Evolutionary conservation across 2,888 invertebrate genomes (phyloP), one percentile per base, ranked within the genome.

Genomic region (Deilephila porcellus): DNA sequence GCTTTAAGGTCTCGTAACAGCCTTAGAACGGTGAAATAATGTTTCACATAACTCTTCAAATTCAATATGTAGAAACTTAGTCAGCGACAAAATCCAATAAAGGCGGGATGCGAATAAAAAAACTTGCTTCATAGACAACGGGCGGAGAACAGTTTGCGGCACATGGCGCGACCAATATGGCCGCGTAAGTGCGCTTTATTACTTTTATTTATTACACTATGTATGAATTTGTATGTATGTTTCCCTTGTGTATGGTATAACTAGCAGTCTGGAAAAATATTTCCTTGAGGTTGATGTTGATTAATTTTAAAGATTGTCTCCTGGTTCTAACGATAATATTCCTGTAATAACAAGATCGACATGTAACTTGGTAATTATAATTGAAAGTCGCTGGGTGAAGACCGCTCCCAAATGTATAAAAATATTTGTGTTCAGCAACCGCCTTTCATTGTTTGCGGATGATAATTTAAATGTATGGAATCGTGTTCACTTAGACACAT

Each of bases 41-140:
- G 67, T 67, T 67, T 67, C 67, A 67, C 67, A 67, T 67, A 67
- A 52, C 67, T 67, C 67, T 67, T 52, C 67, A 67, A 67, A 52
- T 67, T 52, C 67, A 67, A 67, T 67, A 67, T 67, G 67, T 67
- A 67, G 67, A 67, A 67, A 67, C 67, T 67, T 67, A 67, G 67
- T 67, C 67, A 67, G 67, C 67, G 67, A 67, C 75, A 75, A 73
- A 81, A 81, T 80, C 82, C 82, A 86, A 86, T 86, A 86, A 80
- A 79, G 77, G 75, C 77, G 73, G 71, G 78, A 76, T 73, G 70
- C 37, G 17, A 73, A 80, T 82, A 82, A 82, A 84, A 82, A 83
- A 85, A 84, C 81, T 80, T 84, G 83, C 80, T 82, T 83, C 86
- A 84, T 83, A 85, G 85, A 85, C 81, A 85, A 86, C 79, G 75